Evolutionary conservation across 2,888 invertebrate genomes (phyloP), one percentile per base, ranked within the genome.

Genomic region (Sympetrum striolatum): DNA sequence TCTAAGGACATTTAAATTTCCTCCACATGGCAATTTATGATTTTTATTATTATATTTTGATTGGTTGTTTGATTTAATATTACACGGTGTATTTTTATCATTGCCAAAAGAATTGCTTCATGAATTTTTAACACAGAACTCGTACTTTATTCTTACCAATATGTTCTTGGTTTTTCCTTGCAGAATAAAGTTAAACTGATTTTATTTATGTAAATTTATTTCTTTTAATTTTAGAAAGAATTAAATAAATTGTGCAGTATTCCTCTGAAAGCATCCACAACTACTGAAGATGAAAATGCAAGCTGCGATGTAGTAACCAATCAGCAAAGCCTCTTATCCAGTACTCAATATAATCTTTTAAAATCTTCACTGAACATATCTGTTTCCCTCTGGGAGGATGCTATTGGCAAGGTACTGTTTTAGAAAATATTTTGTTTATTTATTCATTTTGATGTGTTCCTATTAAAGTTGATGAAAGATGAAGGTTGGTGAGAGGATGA

Each of bases 271-370:
- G 60, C 60, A 10, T 60, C 37, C 2, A 60, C n/a, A 22, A 64
- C 37, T 37, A 14, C 25, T 37, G 60, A 60, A 86, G 58, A 60
- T 18, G 60, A 86, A n/a, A 37, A 22, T 60, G 15, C 64, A 37
- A 22, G 18, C 12, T 86, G 86, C 64, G 86, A 86, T n/a, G n/a
- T 86, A 14, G 37, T 86, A 60, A 58, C 86, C 22, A 22, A 35
- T 22, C 86, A 86, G 60, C n/a, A 37, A n/a, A 86, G 86, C 35
- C 60, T 86, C 60, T 64, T 64, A n/a, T 86, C 86, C 18, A 60
- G 86, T 37, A 37, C 35, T 8, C 35, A 64, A n/a, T 37, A 12
- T 6, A 18, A 60, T 22, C 64, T 86, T 37, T 37, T 86, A 10
- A 86, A 37, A 22, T 35, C 86, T 8, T 60, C 86, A 18, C 48